Evolutionary conservation across 2,888 invertebrate genomes (phyloP), one percentile per base, ranked within the genome.

Genomic region (Ormyrus pomaceus): DNA sequence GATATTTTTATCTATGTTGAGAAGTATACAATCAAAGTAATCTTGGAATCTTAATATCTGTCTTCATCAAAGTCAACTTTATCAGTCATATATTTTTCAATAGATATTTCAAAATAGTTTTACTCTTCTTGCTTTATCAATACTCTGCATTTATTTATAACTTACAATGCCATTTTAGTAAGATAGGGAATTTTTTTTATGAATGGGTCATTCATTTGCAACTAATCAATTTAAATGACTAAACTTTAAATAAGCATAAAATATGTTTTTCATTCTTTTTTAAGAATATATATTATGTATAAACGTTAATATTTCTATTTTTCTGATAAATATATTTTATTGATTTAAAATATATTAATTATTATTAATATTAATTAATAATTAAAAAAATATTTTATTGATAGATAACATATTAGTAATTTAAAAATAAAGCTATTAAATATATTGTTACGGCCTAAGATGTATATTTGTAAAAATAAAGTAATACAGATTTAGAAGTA

Each of bases 401-500:
- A 62, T 64, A 10, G 9, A 64, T 7, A 64, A 64, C 13, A 48
- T 7, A n/a, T 55, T 6, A n/a, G n/a, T 56, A 65, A 45, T 50
- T 50, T 9, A 11, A 46, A 65, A 61, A 13, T n/a, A 19, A 0
- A 13, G 7, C 13, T 13, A n/a, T 50, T 66, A 51, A 51, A 13
- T 13, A 6, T 53, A 10, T 4, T 13, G 0, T 66, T 10, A 53
- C 5, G 13, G 3, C n/a, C 13, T 11, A 51, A n/a, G 6, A 51
- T 66, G 5, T 19, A 51, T 19, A 13, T 66, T 66, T 51, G 13
- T 48, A 51, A 19, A 46, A 2, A n/a, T 9, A 51, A 56, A 59
- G 13, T 7, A 56, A 56, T 45, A 59, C 10, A 59, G 7, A 70
- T 68, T 68, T 19, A 64, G 45, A 74, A 51, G 53, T 13, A n/a